Evolutionary conservation across 2,888 invertebrate genomes (phyloP), one percentile per base, ranked within the genome.

Genomic region (Aleiodes leptofemur): DNA sequence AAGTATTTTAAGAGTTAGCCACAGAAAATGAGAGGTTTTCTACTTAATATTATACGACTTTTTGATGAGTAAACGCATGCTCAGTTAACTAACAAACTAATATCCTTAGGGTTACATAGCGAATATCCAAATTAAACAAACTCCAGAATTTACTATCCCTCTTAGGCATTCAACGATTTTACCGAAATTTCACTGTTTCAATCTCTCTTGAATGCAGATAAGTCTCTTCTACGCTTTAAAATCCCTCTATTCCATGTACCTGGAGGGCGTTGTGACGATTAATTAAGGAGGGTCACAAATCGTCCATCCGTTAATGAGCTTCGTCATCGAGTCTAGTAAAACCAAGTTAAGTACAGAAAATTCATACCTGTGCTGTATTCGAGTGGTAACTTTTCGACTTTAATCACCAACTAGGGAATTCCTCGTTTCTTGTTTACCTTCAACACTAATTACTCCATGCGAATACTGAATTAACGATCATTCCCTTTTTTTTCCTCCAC

Each of bases 21-120:
- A 34, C 34, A 6, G 6, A 14, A 14, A 55, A 55, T 14, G 55
- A n/a, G 3, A 13, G 11, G 11, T 14, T n/a, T 55, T 55, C 8
- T 16, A 16, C 55, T 55, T 5, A 16, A 55, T n/a, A 16, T 55
- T 55, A 6, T 57, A 57, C 23, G 57, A 16, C 8, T 29, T 23
- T 57, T 13, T 34, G 4, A 34, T 34, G 4, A 29, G 13, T 48
- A 14, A 50, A 56, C 69, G 69, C 61, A 38, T 66, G 51, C 38
- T 72, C 73, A 59, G 73, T 77, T 78, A 66, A 74, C 74, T 77
- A 73, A 73, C 76, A 81, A 82, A 81, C 81, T 82, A 82, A 82
- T 82, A 80, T 77, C 66, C 72, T 29, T 9, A 23, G 8, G 50
- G 50, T 66, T 66, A 43, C 73, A 16, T 72, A 72, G 76, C 74